phyloP scores from a whole-genome alignment of 2,113 vertebrate genomes.

The Oryctolagus cuniculus region mOryCun1.1 NC_091442.1:106712501-106713000 shows the following conservation, averaged over 20 bases:
- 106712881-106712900: too few species aligned
- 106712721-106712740: not conserved
- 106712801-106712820: too few species aligned
- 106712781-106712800: too few species aligned
- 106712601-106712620: not conserved
- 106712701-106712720: not conserved
- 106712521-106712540: not conserved
- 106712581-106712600: not conserved
- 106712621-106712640: not conserved
- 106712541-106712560: not conserved
- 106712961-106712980: not conserved
- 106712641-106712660: not conserved
- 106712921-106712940: too few species aligned
- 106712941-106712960: too few species aligned
- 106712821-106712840: too few species aligned
- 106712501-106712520: not conserved
- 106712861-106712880: too few species aligned
- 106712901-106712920: too few species aligned
- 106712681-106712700: not conserved
- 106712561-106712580: not conserved
- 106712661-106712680: not conserved
- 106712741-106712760: too few species aligned
- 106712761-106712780: too few species aligned
- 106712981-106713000: not conserved
- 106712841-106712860: too few species aligned